A percentile compares a stretch with the other conserved stretches of the same genome.
These are phyloP conservation scores for Myotis daubentonii DNA, from an alignment of 2,797 vertebrate genomes.

Conservation along the genomic window DNA sequence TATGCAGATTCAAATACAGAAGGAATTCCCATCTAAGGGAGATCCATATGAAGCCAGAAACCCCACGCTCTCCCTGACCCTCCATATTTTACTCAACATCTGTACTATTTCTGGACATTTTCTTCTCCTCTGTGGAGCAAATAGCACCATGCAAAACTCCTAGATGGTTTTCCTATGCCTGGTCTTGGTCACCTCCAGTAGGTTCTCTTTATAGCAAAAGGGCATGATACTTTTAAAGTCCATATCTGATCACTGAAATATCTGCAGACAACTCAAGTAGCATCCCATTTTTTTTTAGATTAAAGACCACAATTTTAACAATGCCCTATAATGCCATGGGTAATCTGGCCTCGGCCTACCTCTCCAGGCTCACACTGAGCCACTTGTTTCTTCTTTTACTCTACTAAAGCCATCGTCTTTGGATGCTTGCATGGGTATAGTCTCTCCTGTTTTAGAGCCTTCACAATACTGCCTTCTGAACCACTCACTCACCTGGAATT, in stretches of 20 bases:
- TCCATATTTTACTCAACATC: neutral
- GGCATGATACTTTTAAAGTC: neutral
- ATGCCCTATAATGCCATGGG: fast-evolving
- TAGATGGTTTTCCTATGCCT: neutral
- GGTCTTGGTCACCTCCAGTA: neutral
- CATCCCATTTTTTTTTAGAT: neutral
- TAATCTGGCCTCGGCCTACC: neutral
- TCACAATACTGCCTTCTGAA: fast-evolving
- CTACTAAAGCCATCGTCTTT: neutral
- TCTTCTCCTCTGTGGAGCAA: neutral
- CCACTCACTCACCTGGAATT: neutral
- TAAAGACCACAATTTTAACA: neutral
- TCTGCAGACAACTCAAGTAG: neutral
- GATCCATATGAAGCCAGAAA: neutral
- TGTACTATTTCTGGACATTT: neutral
- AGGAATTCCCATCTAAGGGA: neutral
- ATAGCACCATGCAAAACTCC: neutral
- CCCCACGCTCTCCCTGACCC: fast-evolving
- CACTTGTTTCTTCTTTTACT: fast-evolving
- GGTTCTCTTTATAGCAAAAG: neutral
- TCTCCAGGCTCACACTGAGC: no score
- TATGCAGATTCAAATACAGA: neutral
- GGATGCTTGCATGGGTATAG: no score
- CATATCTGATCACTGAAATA: neutral
- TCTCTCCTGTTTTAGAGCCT: neutral